Evolutionary conservation across 2,113 vertebrate genomes (phyloP).

Genomic region (Oxygymnocypris stewartii): DNA sequence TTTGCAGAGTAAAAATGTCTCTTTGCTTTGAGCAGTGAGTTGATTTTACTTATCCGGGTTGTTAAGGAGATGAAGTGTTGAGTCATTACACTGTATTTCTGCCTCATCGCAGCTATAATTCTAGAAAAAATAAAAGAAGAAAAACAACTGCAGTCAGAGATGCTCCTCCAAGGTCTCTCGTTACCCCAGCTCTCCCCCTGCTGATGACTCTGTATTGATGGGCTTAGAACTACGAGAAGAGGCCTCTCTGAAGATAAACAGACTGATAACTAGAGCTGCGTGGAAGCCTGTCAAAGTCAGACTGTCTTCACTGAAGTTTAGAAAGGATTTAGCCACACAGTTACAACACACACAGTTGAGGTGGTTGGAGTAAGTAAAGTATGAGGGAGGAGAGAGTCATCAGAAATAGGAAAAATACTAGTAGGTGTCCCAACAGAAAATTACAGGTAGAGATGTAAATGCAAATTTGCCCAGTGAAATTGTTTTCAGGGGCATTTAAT

Average conservation of each 20-base stretch:
- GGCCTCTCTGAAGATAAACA: slow-evolving; percentile 24
- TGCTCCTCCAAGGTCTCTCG: background rate
- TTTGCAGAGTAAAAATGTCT: slow-evolving; percentile 36
- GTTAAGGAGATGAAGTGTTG: slow-evolving; percentile 33
- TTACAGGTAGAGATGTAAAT: background rate
- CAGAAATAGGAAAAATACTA: background rate
- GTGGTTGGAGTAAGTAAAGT: background rate
- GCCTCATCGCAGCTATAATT: slow-evolving; percentile 29
- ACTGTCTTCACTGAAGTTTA: background rate
- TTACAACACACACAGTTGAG: background rate
- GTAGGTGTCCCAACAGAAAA: background rate
- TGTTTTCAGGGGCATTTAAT: background rate
- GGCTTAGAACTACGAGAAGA: background rate
- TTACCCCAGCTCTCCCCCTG: slow-evolving; percentile 1
- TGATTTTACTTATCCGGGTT: slow-evolving; percentile 31
- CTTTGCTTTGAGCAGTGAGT: background rate
- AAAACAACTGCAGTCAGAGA: slow-evolving; percentile 24
- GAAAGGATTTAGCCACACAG: slow-evolving; percentile 15
- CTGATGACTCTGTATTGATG: slow-evolving; percentile 33
- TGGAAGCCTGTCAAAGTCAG: slow-evolving; percentile 19
- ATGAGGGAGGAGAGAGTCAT: background rate
- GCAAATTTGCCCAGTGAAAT: background rate
- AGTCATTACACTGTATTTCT: slow-evolving; percentile 17
- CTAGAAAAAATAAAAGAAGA: background rate
- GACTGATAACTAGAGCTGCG: slow-evolving; percentile 13